These are phyloP conservation scores for Tragelaphus eurycerus DNA, from an alignment of 2,797 vertebrate species.

Conservation along the genomic window DNA sequence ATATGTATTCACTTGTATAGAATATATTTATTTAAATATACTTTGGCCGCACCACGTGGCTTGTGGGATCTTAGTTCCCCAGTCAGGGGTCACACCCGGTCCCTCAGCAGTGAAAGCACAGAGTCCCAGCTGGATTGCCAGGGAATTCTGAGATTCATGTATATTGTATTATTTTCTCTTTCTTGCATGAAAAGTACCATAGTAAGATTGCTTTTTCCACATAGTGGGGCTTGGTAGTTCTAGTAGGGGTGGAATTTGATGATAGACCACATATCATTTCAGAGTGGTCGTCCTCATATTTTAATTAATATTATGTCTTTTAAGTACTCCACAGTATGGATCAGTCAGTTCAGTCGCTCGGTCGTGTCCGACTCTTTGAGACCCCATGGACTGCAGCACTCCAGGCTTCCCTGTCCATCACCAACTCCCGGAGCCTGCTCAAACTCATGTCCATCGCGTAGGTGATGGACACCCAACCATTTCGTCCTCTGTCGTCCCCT, in stretches of 20 bases:
- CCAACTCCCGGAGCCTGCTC: neutral
- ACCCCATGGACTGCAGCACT: neutral
- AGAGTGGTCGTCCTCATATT: neutral
- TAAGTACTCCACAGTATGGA: neutral
- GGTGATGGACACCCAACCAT: neutral
- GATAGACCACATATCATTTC: neutral
- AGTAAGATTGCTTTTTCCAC: neutral
- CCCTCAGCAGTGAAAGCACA: neutral
- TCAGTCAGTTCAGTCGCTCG: neutral
- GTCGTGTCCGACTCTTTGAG: neutral
- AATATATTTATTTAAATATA: neutral
- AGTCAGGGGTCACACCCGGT: neutral
- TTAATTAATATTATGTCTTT: neutral
- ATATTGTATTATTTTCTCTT: neutral
- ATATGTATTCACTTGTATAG: neutral
- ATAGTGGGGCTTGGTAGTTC: neutral
- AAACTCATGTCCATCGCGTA: fast-evolving
- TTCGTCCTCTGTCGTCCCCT: neutral
- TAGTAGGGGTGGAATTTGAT: too few species aligned
- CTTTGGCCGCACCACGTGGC: neutral
- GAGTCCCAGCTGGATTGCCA: neutral
- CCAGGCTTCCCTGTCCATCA: neutral
- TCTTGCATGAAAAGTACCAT: neutral
- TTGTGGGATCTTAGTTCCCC: neutral
- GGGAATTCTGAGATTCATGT: neutral